Evolutionary conservation across 2,888 invertebrate genomes (phyloP), one percentile per base, ranked within the genome.

Genomic region (Frankliniella intonsa): DNA sequence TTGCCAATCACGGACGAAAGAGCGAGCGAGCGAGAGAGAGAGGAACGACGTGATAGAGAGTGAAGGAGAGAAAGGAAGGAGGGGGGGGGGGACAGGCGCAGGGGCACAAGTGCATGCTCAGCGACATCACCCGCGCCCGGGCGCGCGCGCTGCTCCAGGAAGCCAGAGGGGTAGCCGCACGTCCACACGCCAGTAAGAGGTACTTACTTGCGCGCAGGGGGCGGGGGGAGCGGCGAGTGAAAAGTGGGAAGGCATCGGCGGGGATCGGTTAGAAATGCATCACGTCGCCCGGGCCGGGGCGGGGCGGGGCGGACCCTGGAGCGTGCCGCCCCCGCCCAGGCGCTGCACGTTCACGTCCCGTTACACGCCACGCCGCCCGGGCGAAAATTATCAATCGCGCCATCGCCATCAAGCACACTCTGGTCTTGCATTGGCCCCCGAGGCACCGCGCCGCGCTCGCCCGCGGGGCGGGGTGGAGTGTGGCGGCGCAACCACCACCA

Each of bases 181-280:
- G 17, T 14, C 55, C 14, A 55, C 55, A 17, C 55, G 17, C 14
- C 55, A 5, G 55, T 17, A 55, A 17, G 55, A 17, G 55, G 55
- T 17, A 55, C 55, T 55, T 38, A 14, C 51, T 51, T 51, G 51
- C 10, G 55, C 2, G 38, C 38, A 38, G 5, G 55, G 7, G 55
- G 55, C 55, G 55, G 55, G 55, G 55, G 14, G 55, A 17, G 55
- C 55, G 55, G 55, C 55, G 55, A 17, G 14, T 12, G 55, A 12
- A 62, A n/a, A 62, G 62, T 38, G 38, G 38, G 3, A 38, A 38
- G 38, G 38, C 38, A 38, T 38, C 38, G 38, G 5, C 38, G 38
- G 38, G n/a, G 62, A 62, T 62, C n/a, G 62, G 62, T n/a, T n/a
- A 62, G 62, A 62, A 62, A 62, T 62, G 62, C 62, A 62, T 62